These are phyloP conservation scores for Synanthedon andrenaeformis DNA, from an alignment of 2,888 invertebrate species.

Conservation along the genomic window DNA sequence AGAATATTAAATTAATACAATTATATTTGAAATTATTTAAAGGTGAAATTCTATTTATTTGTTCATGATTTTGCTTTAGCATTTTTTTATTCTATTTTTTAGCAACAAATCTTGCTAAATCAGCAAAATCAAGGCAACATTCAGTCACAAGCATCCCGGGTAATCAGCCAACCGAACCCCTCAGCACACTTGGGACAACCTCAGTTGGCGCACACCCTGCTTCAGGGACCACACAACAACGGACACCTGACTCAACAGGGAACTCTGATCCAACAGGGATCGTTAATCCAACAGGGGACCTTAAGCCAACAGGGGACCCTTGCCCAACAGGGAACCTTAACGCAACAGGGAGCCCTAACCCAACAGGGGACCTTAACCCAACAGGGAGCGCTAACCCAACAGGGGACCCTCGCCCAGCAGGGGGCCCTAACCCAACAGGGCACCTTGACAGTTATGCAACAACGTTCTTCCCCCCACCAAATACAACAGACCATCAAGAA, in stretches of 20 bases:
- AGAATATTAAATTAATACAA: background rate
- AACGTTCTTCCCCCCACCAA: constrained; percentile 34
- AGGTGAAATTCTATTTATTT: background rate
- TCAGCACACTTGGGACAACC: constrained; percentile 36
- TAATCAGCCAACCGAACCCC: constrained; percentile 59
- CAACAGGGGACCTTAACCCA: constrained; percentile 35
- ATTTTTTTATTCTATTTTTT: constrained; percentile 7
- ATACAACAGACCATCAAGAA: constrained; percentile 35
- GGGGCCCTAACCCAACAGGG: constrained; percentile 29
- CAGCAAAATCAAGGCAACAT: constrained; percentile 35
- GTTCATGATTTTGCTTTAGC: constrained; percentile 1
- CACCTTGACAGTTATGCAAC: constrained; percentile 28
- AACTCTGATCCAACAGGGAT: constrained; percentile 20
- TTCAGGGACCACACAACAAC: background rate
- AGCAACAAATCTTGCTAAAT: constrained; percentile 41
- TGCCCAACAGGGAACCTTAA: constrained; percentile 29
- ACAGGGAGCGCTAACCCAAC: constrained; percentile 29
- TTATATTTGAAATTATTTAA: too few species aligned
- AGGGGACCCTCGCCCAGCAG: constrained; percentile 31
- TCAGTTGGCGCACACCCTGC: background rate
- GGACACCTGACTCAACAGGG: constrained; percentile 29
- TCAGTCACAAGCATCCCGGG: constrained; percentile 26
- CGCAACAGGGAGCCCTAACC: constrained; percentile 16
- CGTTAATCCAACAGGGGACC: constrained; percentile 13
- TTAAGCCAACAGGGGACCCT: constrained; percentile 58